A percentile compares a stretch with the other conserved stretches of the same genome.
Conservation (phyloP, 1,140 invertebrate genomes). For the Spodoptera litura region DNA sequence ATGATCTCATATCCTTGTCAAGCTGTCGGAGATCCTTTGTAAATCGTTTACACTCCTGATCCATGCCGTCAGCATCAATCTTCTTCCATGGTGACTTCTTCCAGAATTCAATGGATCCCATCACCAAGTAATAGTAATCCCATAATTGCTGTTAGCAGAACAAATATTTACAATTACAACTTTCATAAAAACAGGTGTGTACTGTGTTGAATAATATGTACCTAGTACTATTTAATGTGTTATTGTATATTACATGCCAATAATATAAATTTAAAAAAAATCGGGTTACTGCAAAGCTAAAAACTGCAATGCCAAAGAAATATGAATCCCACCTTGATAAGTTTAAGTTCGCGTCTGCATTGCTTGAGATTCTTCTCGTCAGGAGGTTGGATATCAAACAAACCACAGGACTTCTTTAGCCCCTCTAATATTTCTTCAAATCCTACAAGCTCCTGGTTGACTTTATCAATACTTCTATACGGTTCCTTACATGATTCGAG, state of each 20-base stretch:
- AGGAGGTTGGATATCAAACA: conserved; percentile 95
- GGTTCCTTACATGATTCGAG: conserved; percentile 90
- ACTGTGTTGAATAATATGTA: too few species aligned
- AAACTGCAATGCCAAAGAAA: not conserved
- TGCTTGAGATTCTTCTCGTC: conserved; percentile 93
- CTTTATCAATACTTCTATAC: conserved; percentile 91
- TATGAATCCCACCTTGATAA: conserved; percentile 88
- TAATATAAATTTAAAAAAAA: too few species aligned
- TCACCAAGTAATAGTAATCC: conserved; percentile 95
- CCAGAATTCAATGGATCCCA: conserved; percentile 95
- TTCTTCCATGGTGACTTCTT: conserved; percentile 96
- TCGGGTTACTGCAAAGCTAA: not conserved
- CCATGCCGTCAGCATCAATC: conserved; percentile 97
- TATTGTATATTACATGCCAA: too few species aligned
- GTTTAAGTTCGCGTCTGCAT: conserved; percentile 91
- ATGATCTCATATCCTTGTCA: conserved; percentile 95
- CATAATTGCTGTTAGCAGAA: conserved; percentile 89
- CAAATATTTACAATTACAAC: not conserved
- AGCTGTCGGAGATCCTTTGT: conserved; percentile 93
- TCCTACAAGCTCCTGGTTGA: conserved; percentile 88
- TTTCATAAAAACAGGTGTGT: too few species aligned
- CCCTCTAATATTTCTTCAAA: conserved; percentile 90
- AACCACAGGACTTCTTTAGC: conserved; percentile 90
- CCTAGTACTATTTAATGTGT: too few species aligned
- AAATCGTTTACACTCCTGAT: conserved; percentile 97